Conservation (phyloP, 2,113 vertebrate genomes). For the Nesogale talazaci region DNA sequence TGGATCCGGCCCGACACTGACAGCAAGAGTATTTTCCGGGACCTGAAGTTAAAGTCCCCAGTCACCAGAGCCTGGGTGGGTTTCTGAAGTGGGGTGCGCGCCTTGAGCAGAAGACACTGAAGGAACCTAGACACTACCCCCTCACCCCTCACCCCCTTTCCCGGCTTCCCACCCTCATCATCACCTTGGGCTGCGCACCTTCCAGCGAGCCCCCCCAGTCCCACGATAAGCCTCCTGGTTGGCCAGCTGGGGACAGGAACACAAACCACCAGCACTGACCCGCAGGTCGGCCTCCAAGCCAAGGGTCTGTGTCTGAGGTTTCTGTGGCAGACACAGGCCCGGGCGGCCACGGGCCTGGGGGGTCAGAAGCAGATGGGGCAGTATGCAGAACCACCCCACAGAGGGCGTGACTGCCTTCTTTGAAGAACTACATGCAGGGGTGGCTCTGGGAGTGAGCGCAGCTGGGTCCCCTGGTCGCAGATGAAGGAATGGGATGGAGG, state of each 20-base stretch:
- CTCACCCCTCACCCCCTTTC: too few relatives aligned
- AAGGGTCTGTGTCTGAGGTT: background rate
- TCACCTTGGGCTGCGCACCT: background rate
- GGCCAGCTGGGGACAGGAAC: background rate
- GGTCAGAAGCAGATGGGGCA: background rate
- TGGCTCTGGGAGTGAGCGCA: background rate
- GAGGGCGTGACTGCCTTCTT: background rate
- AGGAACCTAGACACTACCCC: background rate
- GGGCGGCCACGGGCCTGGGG: background rate
- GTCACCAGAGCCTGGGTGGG: background rate
- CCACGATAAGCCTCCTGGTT: background rate
- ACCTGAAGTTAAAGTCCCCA: background rate
- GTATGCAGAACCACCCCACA: background rate
- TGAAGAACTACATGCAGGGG: background rate
- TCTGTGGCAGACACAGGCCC: background rate
- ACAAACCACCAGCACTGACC: background rate
- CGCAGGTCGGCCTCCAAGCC: background rate
- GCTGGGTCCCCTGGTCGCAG: background rate
- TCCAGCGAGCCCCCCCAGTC: conserved; percentile 6
- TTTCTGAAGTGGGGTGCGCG: background rate
- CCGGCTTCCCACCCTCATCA: background rate
- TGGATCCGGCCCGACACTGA: background rate
- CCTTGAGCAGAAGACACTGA: background rate
- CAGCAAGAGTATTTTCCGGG: background rate
- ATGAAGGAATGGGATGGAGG: background rate